A percentile compares a stretch with the other conserved stretches of the same genome.
Conservation (phyloP, 2,797 vertebrate genomes). For the Gastrophryne carolinensis region DNA sequence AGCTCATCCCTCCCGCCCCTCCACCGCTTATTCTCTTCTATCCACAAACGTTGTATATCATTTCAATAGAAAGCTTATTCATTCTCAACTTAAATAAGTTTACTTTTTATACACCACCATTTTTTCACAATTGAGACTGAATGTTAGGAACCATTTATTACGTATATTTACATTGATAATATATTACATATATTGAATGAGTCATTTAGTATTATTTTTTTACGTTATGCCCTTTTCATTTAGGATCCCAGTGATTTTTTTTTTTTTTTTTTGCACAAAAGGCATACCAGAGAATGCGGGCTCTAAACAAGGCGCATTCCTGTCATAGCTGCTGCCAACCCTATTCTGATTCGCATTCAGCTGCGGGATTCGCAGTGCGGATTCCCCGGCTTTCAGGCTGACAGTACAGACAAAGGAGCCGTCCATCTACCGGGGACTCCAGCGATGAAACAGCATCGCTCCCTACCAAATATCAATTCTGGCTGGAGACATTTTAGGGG, state of each 20-base stretch:
- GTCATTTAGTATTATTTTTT: not conserved
- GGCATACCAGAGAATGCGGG: conserved; percentile 30
- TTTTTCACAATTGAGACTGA: no score
- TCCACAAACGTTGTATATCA: not conserved
- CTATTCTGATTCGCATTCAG: conserved; percentile 44
- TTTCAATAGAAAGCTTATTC: no score
- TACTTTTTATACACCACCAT: no score
- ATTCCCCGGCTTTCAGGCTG: conserved; percentile 43
- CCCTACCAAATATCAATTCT: not conserved
- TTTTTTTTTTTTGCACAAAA: conserved; percentile 28
- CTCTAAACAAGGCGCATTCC: conserved; percentile 45
- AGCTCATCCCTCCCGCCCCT: not conserved
- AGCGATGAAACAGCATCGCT: not conserved
- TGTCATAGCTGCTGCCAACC: conserved; percentile 48
- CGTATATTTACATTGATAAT: not conserved
- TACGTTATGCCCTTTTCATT: not conserved
- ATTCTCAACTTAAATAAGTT: no score
- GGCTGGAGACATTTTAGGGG: not conserved
- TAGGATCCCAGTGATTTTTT: not conserved
- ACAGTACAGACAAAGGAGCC: conserved; percentile 61
- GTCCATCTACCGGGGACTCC: conserved; percentile 49
- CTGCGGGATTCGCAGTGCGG: conserved; percentile 40
- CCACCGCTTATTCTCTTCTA: not conserved
- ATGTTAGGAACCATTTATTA: no score
- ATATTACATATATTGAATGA: not conserved